These are phyloP conservation scores for Nomada goodeniana DNA, from an alignment of 2,888 invertebrate species.

Conservation along the genomic window DNA sequence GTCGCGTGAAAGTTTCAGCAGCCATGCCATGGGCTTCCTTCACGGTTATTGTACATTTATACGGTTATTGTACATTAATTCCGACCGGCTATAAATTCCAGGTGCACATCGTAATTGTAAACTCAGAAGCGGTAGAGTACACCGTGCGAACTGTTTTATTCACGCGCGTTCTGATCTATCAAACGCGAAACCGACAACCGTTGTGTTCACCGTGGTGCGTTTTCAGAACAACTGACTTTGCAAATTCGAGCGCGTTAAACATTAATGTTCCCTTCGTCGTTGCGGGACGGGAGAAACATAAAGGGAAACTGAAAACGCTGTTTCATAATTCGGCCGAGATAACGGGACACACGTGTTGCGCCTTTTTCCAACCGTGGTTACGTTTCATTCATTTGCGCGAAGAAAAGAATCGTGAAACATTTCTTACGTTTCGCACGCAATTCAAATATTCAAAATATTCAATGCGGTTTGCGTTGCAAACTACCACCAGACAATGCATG, in stretches of 20 bases:
- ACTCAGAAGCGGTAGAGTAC: background rate
- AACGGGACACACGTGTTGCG: background rate
- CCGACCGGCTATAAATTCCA: constrained; percentile 17
- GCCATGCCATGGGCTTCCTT: background rate
- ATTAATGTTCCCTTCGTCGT: background rate
- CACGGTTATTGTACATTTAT: constrained; percentile 35
- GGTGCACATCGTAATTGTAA: background rate
- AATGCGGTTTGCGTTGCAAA: constrained; percentile 11
- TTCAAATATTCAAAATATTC: constrained; percentile 38
- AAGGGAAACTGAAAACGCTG: no score
- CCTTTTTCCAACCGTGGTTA: background rate
- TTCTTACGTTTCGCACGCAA: background rate
- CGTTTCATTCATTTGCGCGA: background rate
- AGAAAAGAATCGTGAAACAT: background rate
- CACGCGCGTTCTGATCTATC: background rate
- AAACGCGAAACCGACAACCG: background rate
- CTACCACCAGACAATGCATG: constrained; percentile 28
- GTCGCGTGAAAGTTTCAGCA: constrained; percentile 16
- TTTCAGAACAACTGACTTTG: no score
- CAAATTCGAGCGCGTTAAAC: background rate
- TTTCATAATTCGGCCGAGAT: background rate
- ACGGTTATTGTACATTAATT: constrained; percentile 38
- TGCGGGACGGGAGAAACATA: background rate
- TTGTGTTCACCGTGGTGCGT: no score
- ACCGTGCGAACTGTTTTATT: background rate